Evolutionary conservation across 2,888 invertebrate genomes (phyloP), one percentile per base, ranked within the genome.

Genomic region (Drosophila aldrichi): DNA sequence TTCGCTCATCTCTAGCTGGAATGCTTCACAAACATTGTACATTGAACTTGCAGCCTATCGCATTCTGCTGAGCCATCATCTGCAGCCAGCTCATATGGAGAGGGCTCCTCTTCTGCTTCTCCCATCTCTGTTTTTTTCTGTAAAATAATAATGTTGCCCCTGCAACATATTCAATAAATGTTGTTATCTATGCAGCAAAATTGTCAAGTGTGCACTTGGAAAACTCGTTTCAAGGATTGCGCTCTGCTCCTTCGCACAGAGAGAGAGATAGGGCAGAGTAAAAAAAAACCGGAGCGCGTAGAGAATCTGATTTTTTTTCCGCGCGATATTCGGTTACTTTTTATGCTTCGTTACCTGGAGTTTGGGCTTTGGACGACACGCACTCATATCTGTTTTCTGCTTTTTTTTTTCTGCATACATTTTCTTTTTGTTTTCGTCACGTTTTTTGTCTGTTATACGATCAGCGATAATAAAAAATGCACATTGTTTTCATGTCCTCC

Each of bases 401-500:
- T 54, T 55, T 56, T 60, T 14, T 54, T 55, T 58, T 56, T 52
- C 54, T 61, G 51, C 14, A 22, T 40, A 65, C 49, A 36, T 43
- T 51, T 48, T 36, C 41, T 41, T 75, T 82, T 88, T 86, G 90
- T 86, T 90, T 79, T 81, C 67, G 81, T 90, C 90, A 87, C 90
- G 90, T 86, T 83, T 73, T 70, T 65, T 64, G 32, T 16, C 7
- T 71, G 68, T 75, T 68, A 69, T 52, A 48, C 66, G 81, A 79
- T 79, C 74, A 55, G 70, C 66, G 79, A 79, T 79, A 77, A 74
- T 56, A 63, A 60, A 71, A 63, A 77, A 58, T 77, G 78, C 81
- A 79, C 51, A 78, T 78, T 78, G 62, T 78, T 77, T 79, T 75
- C 22, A 54, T 38, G 14, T 46, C 14, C 54, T 29, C 41, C 34